phyloP scores from a whole-genome alignment of 2,888 invertebrate genomes.

The Odontomyia ornata region DNA sequence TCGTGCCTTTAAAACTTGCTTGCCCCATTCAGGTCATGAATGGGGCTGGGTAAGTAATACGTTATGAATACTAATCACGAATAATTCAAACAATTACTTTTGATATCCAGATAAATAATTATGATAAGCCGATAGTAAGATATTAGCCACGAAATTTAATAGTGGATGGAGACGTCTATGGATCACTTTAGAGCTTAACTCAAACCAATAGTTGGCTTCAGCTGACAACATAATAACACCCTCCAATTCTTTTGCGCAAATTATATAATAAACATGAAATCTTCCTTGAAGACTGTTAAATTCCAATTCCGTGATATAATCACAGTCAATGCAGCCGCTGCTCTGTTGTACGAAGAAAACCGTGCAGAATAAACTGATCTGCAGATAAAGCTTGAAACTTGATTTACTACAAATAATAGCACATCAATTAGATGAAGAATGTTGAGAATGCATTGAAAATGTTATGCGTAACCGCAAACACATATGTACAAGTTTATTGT shows the following conservation, averaged over 20 bases:
- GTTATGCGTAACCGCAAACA: not conserved
- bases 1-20: no score
- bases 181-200: not conserved
- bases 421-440: constrained; percentile 30
- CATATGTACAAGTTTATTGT: not conserved
- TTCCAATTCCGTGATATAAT: constrained; percentile 34
- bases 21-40: no score
- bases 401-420: constrained; percentile 30
- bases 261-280: constrained; percentile 15
- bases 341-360: not conserved
- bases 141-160: no score
- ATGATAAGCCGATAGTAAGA: no score
- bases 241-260: not conserved
- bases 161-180: not conserved
- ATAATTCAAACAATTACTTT: no score
- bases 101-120: no score
- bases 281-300: not conserved
- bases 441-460: not conserved
- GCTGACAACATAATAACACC: not conserved
- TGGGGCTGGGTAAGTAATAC: no score
- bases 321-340: not conserved
- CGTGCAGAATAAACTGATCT: not conserved
- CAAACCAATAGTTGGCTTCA: not conserved
- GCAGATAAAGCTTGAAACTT: not conserved
- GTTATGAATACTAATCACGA: no score